Evolutionary conservation across 2,113 vertebrate genomes (phyloP).

Genomic region (Corydoras maculifer): DNA sequence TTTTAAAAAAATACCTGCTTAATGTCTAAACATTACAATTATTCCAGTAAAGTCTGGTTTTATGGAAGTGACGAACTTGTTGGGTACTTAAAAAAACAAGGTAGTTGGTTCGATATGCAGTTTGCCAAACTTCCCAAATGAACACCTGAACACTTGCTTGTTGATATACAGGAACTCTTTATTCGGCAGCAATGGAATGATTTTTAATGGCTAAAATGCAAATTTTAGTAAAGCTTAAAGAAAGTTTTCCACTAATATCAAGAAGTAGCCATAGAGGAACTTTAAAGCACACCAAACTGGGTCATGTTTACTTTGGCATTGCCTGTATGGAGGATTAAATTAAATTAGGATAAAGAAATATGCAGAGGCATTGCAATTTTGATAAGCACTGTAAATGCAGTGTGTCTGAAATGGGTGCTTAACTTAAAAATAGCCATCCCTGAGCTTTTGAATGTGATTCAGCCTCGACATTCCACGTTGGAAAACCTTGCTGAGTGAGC

Average conservation of each 20-base stretch:
- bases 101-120: too few relatives aligned
- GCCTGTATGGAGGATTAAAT: conserved; percentile 45
- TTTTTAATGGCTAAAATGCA: conserved; percentile 21
- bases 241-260: conserved; percentile 26
- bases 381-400: conserved; percentile 28
- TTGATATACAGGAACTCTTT: conserved; percentile 25
- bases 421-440: conserved; percentile 32
- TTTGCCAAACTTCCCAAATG: too few relatives aligned
- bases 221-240: conserved; percentile 26
- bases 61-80: too few relatives aligned
- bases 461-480: neutral
- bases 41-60: neutral
- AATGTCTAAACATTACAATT: conserved; percentile 33
- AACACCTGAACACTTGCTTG: neutral
- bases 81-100: too few relatives aligned
- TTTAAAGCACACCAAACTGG: conserved; percentile 36
- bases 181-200: neutral
- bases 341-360: conserved; percentile 43
- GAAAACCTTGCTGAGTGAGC: neutral
- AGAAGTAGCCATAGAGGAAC: conserved; percentile 15
- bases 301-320: conserved; percentile 41
- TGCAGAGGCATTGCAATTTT: conserved; percentile 38
- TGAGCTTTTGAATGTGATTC: neutral
- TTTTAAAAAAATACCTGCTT: conserved; percentile 31
- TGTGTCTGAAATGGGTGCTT: conserved; percentile 29